phyloP scores from a whole-genome alignment of 2,113 vertebrate genomes.

The Capreolus pygargus region DNA sequence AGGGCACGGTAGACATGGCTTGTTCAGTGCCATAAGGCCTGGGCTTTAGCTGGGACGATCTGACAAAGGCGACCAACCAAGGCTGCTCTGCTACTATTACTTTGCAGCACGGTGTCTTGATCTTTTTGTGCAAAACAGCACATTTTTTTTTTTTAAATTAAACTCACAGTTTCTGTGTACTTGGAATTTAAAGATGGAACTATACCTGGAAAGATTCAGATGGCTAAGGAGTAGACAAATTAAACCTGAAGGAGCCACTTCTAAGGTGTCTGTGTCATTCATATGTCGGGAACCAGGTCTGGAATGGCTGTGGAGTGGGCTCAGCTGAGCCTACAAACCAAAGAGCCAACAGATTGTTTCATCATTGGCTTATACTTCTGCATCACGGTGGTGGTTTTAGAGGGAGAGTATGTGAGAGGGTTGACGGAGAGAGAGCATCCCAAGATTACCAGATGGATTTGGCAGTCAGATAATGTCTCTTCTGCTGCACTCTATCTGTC shows the following conservation, averaged over 20 bases:
- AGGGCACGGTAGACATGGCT: background rate
- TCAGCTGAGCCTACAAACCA: background rate
- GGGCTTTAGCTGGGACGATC: background rate
- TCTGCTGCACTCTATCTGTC: background rate
- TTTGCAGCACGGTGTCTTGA: background rate
- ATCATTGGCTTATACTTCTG: background rate
- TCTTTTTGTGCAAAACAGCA: background rate
- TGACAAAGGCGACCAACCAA: background rate
- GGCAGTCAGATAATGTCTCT: background rate
- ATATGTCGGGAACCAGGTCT: background rate
- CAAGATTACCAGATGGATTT: background rate
- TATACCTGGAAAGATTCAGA: background rate
- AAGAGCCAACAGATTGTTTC: background rate
- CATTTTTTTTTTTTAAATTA: background rate
- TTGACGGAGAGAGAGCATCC: background rate
- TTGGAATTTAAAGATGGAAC: background rate
- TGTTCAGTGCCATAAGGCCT: background rate
- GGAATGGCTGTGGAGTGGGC: accelerated
- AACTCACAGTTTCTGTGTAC: background rate
- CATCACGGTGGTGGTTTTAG: background rate
- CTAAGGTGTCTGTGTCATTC: background rate
- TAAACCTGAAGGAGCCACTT: background rate
- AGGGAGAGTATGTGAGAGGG: background rate
- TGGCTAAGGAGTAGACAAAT: background rate
- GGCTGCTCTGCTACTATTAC: background rate